Conservation (phyloP, 2,888 invertebrate species). For the Hypena proboscidalis region DNA sequence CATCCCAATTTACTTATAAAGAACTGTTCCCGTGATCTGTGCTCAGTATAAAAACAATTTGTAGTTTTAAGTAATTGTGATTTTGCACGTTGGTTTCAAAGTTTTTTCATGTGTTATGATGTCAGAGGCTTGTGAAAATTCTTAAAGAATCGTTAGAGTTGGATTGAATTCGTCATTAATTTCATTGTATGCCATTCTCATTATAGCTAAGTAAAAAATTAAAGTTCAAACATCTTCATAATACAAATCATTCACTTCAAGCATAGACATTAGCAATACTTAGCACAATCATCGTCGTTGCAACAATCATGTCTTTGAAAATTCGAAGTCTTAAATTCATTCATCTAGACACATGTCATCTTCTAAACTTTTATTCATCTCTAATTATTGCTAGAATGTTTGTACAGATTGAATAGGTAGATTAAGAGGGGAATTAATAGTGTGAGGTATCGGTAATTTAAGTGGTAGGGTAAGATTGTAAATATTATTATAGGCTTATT, state of each 20-base stretch:
- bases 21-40: slow-evolving; percentile 87
- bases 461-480: slow-evolving; percentile 38
- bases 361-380: slow-evolving; percentile 11
- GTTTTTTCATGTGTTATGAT: slow-evolving; percentile 10
- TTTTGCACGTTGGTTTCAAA: slow-evolving; percentile 17
- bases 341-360: neutral
- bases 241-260: neutral
- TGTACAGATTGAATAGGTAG: slow-evolving; percentile 17
- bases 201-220: neutral
- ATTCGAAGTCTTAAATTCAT: neutral
- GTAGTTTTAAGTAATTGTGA: slow-evolving; percentile 33
- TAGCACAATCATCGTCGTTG: too few relatives aligned
- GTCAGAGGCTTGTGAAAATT: slow-evolving; percentile 25
- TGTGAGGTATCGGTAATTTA: slow-evolving; percentile 43
- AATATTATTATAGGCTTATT: slow-evolving; percentile 35
- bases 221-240: slow-evolving; percentile 6
- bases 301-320: too few relatives aligned
- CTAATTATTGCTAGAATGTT: slow-evolving; percentile 5
- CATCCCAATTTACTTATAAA: slow-evolving; percentile 88
- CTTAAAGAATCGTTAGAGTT: slow-evolving; percentile 21
- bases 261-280: too few relatives aligned
- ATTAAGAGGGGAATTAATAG: slow-evolving; percentile 17
- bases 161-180: slow-evolving; percentile 1
- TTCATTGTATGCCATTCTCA: neutral
- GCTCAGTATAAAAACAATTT: slow-evolving; percentile 10